These are phyloP conservation scores for Trachurus trachurus DNA, from an alignment of 2,797 vertebrate species.

Conservation along the genomic window DNA sequence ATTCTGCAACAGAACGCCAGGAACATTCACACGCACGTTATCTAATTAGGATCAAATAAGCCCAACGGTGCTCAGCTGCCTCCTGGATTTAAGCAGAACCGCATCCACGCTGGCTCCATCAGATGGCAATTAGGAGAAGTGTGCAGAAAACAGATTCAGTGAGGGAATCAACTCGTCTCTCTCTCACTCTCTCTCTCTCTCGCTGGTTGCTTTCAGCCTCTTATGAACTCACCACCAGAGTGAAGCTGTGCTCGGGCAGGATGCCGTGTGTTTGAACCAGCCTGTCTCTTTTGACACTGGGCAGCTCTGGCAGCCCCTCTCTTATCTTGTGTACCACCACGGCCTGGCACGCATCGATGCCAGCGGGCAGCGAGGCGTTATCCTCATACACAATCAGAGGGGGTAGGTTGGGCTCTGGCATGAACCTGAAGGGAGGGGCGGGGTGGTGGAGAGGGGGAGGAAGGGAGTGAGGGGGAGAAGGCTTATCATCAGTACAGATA, in stretches of 20 bases:
- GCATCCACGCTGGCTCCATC: slow-evolving; percentile 14
- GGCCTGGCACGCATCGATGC: slow-evolving; percentile 84
- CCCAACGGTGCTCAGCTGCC: slow-evolving; percentile 31
- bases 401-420: slow-evolving; percentile 98
- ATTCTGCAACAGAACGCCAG: slow-evolving; percentile 84
- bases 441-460: no score
- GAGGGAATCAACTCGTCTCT: neutral
- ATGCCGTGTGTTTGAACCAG: slow-evolving; percentile 90
- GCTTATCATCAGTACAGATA: slow-evolving; percentile 53
- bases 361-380: slow-evolving; percentile 84
- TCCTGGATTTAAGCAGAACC: slow-evolving; percentile 30
- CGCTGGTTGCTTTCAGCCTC: neutral
- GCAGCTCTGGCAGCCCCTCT: slow-evolving; percentile 91
- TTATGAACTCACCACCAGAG: slow-evolving; percentile 89
- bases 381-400: slow-evolving; percentile 92
- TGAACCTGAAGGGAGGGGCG: slow-evolving; percentile 87
- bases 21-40: slow-evolving; percentile 4
- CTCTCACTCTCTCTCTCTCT: neutral
- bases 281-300: slow-evolving; percentile 88
- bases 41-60: slow-evolving; percentile 35
- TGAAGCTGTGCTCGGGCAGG: slow-evolving; percentile 93
- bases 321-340: slow-evolving; percentile 91
- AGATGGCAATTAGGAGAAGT: slow-evolving; percentile 41
- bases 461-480: neutral
- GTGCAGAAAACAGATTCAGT: slow-evolving; percentile 13